Evolutionary conservation across 1,140 invertebrate genomes (phyloP), one percentile per base, ranked within the genome.

Genomic region (Scaptomyza montana): DNA sequence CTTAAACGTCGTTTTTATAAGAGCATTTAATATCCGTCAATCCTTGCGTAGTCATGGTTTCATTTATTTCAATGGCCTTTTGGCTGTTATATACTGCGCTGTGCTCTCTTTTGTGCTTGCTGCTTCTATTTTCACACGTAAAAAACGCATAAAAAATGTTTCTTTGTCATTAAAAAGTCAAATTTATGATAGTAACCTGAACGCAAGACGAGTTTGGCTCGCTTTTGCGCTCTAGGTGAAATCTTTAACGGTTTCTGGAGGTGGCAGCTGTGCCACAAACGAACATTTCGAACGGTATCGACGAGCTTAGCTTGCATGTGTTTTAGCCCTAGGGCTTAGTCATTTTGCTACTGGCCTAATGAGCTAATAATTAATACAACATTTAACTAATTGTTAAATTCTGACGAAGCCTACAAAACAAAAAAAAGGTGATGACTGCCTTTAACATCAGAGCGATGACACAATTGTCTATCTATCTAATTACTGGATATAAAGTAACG

Each of bases 91-190:
- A 50, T 73, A 66, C 8, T 36, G 7, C 33, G 33, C 33, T 33
- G 5, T 13, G 55, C 50, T 63, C 61, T 70, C 57, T 75, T 71
- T 71, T 66, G 21, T 75, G 66, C 55, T 75, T 76, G 81, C 74
- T 77, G 77, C 77, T 68, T 78, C 30, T 67, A 84, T 89, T 89
- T 87, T 87, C 84, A 87, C 84, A 87, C 84, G 84, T 87, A 89
- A 87, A 89, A 89, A 70, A 74, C 46, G 66, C 73, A 76, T 89
- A 50, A 87, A 80, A 81, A 80, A 68, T 84, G 76, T 74, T 84
- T 80, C 81, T 82, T 79, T 80, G 81, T 77, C 84, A 87, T 87
- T 87, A 89, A 89, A 87, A 89, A 87, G 76, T 89, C 66, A 77
- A 87, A 87, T 87, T 89, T 89, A 87, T 82, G 72, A 66, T 78